phyloP scores from a whole-genome alignment of 2,797 vertebrate genomes.

The Danio tinwini region DNA sequence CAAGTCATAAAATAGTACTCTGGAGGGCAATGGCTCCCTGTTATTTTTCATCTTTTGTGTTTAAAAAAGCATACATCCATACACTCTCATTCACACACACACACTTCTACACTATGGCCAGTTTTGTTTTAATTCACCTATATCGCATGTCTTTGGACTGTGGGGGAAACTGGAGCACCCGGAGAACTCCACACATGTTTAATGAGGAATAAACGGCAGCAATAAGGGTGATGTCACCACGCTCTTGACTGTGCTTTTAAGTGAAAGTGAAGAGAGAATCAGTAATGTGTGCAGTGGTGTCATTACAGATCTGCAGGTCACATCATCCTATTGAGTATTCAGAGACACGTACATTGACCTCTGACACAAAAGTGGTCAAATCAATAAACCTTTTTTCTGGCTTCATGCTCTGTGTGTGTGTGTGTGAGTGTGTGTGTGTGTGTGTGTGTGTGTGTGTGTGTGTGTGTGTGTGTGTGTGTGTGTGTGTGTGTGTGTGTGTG shows the following conservation, averaged over 20 bases:
- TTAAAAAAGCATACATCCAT: too few relatives aligned
- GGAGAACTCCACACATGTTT: background rate
- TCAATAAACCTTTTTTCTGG: constrained; percentile 36
- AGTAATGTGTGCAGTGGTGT: background rate
- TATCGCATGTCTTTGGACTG: too few relatives aligned
- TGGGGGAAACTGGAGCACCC: too few relatives aligned
- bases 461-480: background rate
- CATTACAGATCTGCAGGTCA: constrained; percentile 15
- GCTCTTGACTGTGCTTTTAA: background rate
- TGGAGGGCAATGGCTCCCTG: too few relatives aligned
- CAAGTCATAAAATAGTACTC: too few relatives aligned
- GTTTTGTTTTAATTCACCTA: too few relatives aligned
- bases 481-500: background rate
- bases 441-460: background rate
- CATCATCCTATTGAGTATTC: background rate
- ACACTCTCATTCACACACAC: too few relatives aligned
- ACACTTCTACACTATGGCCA: too few relatives aligned
- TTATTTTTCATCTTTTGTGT: too few relatives aligned
- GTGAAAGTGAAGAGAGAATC: background rate
- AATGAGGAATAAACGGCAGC: background rate
- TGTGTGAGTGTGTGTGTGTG: too few relatives aligned
- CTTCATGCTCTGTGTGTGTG: background rate
- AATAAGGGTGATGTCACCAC: background rate
- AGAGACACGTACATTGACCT: background rate
- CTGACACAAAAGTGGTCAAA: constrained; percentile 8